Evolutionary conservation across 2,888 invertebrate genomes (phyloP), one percentile per base, ranked within the genome.

Genomic region (Lithophane leautieri): DNA sequence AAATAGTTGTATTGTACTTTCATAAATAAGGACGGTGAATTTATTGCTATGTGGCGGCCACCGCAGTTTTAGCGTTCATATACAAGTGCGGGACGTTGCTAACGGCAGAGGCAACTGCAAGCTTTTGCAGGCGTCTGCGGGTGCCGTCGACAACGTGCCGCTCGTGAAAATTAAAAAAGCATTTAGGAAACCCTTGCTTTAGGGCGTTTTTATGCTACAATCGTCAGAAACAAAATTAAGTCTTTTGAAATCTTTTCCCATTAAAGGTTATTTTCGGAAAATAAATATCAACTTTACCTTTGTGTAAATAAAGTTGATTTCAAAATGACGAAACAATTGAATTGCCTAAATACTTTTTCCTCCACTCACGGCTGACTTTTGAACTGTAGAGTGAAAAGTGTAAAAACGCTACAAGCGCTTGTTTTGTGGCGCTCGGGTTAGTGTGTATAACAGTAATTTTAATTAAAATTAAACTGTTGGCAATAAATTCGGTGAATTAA

Each of bases 381-480:
- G 1, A 16, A n/a, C 19, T n/a, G 52, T 22, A 14, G 2, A n/a
- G 14, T 28, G 11, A 4, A 80, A 63, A 14, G 2, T 19, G 14
- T 28, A 8, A 4, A 80, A 63, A 25, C 50, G 73, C 73, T 25
- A 8, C 11, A 4, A 70, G 19, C 34, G 22, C 0, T 25, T 2
- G 4, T 28, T 81, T 63, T 9, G 50, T 65, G 74, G 77, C 63
- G 19, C 22, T 14, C 6, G 4, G 4, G 7, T n/a, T 75, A 77
- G 62, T 78, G 25, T 52, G 65, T 78, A 54, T 65, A 75, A 22
- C 60, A 77, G 67, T 78, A 7, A 79, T 78, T 80, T 78, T 86
- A 77, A 79, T 82, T 73, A 84, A 78, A 73, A 76, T 44, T 74
- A 73, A 78, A 81, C 66, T 79, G 73, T 65, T 71, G 65, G 73